Conservation (phyloP, 1,140 invertebrate species). For the Solen grandis region DNA sequence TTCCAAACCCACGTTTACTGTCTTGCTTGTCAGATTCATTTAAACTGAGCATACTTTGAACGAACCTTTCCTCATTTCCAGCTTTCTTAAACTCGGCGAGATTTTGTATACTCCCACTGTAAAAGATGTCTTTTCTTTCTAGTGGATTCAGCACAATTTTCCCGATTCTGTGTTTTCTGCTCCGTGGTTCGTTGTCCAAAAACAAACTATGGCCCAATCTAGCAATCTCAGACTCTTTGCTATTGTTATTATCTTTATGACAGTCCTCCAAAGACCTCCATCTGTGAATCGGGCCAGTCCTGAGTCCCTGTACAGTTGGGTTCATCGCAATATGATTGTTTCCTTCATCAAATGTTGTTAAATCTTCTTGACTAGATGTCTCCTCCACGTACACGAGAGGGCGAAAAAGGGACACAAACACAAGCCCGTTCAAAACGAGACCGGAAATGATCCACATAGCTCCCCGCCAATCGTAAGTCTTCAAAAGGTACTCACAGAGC, state of each 20-base stretch:
- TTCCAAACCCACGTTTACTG: background rate
- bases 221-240: conserved; percentile 18
- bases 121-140: conserved; percentile 68
- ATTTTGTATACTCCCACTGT: conserved; percentile 65
- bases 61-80: conserved; percentile 35
- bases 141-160: conserved; percentile 50
- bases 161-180: conserved; percentile 23
- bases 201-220: conserved; percentile 35
- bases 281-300: conserved; percentile 7
- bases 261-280: conserved; percentile 26
- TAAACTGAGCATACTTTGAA: conserved; percentile 25
- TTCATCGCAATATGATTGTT: too few species aligned
- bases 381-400: conserved; percentile 84
- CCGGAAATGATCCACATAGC: conserved; percentile 87
- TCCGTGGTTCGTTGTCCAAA: conserved; percentile 2
- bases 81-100: conserved; percentile 80
- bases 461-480: conserved; percentile 86
- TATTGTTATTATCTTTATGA: background rate
- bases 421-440: conserved; percentile 94
- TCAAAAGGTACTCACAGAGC: conserved; percentile 85
- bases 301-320: too few species aligned
- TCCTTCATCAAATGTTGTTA: too few species aligned
- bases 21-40: background rate
- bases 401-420: conserved; percentile 97
- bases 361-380: background rate